Base-by-base conservation (phyloP, 2,113 vertebrate species). In the Lota lota region DNA sequence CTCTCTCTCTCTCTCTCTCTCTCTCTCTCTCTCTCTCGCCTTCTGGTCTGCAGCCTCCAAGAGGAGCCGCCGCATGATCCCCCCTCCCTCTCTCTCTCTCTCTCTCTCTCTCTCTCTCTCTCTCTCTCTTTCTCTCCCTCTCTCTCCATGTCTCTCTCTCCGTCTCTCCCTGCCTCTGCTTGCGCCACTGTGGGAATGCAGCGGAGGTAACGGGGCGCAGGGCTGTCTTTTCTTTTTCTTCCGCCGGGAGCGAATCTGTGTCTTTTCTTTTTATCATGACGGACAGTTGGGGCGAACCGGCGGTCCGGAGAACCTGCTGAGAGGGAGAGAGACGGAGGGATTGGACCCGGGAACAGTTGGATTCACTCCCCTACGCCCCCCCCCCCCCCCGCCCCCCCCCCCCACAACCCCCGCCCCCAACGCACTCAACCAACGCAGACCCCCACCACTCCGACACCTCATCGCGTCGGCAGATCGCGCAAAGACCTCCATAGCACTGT, bases 111-210 rank as follows among this genome's bases (percentile, higher is more conserved):
- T 61, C 61, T 4, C 28, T 51, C 64, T 70, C 66, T 47, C 67
- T 61, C 47, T 51, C 33, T 54, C 64, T 68, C 66, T 57, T 59
- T 72, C 74, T 74, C 80, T 74, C 79, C 73, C 68, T 79, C 66
- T 72, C 76, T 50, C 56, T 77, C 73, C 72, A 78, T 69, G 40
- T 51, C 67, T 73, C 28, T 63, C 69, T 87, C 84, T 83, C 83
- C 69, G 54, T 86, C 79, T 86, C 79, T 70, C 70, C 70, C 69
- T 74, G 85, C 81, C 86, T 83, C 80, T 81, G 81, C 78, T 73
- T 85, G 83, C 89, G 85, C 85, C 87, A 91, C 85, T 91, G 90
- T 90, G 90, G 89, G 89, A 92, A 92, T 92, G 91, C 90, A 91
- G 87, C 71, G 77, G 70, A 85, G 83, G 85, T 81, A 84, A 88